phyloP scores from a whole-genome alignment of 2,797 vertebrate species.

The Sebastes iracundus region DNA sequence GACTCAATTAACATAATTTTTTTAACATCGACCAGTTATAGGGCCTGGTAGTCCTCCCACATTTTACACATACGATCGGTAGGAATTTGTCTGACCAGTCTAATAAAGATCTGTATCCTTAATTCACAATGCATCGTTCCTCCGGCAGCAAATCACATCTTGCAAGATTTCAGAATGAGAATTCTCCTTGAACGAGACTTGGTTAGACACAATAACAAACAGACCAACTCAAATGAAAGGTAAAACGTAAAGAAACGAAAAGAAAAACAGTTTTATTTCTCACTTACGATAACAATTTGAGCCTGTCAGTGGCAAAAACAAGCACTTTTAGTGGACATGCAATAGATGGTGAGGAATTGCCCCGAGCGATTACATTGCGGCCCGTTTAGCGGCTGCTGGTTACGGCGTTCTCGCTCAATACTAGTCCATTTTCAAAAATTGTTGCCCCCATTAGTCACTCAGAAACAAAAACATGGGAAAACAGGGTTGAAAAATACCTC shows the following conservation, averaged over 20 bases:
- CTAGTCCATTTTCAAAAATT: neutral
- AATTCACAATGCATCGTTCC: neutral
- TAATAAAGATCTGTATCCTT: neutral
- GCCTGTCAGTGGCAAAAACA: neutral
- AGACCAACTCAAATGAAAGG: neutral
- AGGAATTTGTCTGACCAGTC: neutral
- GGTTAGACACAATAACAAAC: neutral
- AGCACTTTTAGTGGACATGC: neutral
- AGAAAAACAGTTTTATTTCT: neutral
- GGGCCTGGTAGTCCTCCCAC: neutral
- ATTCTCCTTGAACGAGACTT: neutral
- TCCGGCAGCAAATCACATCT: too few species aligned
- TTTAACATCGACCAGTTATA: neutral
- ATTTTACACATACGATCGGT: too few species aligned
- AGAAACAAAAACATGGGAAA: neutral
- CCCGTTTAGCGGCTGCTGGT: neutral
- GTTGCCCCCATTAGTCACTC: neutral
- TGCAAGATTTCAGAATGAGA: too few species aligned
- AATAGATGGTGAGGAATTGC: neutral
- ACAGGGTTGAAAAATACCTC: neutral
- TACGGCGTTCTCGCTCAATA: neutral
- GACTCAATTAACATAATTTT: neutral
- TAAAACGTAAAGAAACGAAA: fast-evolving
- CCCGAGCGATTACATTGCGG: neutral
- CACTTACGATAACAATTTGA: neutral